These are phyloP conservation scores for Cantharis nigra DNA, from an alignment of 2,888 invertebrate genomes.

Conservation along the genomic window DNA sequence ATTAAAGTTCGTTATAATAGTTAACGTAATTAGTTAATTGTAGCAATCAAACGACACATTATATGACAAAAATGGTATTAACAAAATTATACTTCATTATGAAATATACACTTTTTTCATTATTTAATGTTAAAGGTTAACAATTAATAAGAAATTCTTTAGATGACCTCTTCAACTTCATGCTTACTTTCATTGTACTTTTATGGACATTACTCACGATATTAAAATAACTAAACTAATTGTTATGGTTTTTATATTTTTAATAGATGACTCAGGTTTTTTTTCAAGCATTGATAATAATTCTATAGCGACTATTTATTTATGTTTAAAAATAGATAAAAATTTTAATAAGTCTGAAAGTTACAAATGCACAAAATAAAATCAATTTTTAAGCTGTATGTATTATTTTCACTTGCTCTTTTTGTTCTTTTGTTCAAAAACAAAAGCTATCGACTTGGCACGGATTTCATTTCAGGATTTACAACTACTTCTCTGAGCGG, in stretches of 20 bases:
- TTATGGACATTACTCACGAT: conserved; percentile 1
- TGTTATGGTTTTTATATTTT: neutral
- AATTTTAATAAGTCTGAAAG: neutral
- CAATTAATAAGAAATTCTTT: conserved; percentile 2
- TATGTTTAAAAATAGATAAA: neutral
- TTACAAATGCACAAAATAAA: neutral
- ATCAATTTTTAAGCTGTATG: neutral
- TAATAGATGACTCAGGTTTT: neutral
- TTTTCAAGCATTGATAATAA: neutral
- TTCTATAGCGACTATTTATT: neutral
- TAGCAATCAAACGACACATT: neutral
- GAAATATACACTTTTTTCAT: neutral
- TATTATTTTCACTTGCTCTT: neutral
- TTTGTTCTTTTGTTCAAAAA: neutral
- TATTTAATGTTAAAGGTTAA: neutral
- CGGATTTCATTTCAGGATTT: neutral
- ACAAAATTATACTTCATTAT: neutral
- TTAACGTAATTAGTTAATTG: neutral
- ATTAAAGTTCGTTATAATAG: neutral
- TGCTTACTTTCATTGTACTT: neutral
- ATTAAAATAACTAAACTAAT: neutral
- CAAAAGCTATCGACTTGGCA: neutral
- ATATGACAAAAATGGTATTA: neutral
- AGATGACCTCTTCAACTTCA: neutral
- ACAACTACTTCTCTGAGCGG: neutral